These are phyloP conservation scores for Liparis tanakae DNA, from an alignment of 2,797 vertebrate species.

Conservation along the genomic window DNA sequence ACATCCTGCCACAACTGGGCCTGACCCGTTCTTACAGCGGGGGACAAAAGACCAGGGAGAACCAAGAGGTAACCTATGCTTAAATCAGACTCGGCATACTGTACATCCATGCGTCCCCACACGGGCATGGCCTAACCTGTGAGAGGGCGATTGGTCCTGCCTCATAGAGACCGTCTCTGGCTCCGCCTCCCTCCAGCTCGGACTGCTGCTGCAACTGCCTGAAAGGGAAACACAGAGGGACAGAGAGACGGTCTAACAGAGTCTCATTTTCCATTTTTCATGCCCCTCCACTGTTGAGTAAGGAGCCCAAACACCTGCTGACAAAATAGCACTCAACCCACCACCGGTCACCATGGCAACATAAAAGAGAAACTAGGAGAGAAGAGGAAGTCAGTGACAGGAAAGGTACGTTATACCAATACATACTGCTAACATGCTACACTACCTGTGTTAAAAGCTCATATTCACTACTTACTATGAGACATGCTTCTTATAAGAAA, in stretches of 20 bases:
- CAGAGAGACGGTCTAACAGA: constrained; percentile 26
- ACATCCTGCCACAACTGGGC: constrained; percentile 41
- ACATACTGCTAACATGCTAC: constrained; percentile 47
- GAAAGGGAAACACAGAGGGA: constrained; percentile 14
- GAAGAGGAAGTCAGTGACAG: constrained; percentile 32
- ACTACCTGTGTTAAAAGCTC: constrained; percentile 35
- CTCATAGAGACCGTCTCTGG: constrained; percentile 86
- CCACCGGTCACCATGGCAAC: constrained; percentile 76
- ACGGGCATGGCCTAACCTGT: constrained; percentile 69
- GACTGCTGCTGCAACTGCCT: constrained; percentile 91
- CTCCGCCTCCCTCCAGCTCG: constrained; percentile 88
- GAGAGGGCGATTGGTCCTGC: constrained; percentile 71
- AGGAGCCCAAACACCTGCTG: constrained; percentile 64
- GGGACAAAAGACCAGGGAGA: background rate
- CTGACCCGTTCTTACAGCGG: background rate
- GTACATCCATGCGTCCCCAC: background rate
- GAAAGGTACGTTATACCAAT: constrained; percentile 26
- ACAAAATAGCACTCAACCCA: constrained; percentile 61
- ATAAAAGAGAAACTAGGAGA: constrained; percentile 30
- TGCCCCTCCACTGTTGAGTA: constrained; percentile 29
- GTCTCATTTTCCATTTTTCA: constrained; percentile 33
- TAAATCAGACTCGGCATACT: constrained; percentile 10
- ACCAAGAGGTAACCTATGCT: background rate
- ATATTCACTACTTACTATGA: constrained; percentile 17
- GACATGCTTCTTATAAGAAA: constrained; percentile 52